phyloP scores from a whole-genome alignment of 2,888 invertebrate genomes.

The Dione vanillae region DNA sequence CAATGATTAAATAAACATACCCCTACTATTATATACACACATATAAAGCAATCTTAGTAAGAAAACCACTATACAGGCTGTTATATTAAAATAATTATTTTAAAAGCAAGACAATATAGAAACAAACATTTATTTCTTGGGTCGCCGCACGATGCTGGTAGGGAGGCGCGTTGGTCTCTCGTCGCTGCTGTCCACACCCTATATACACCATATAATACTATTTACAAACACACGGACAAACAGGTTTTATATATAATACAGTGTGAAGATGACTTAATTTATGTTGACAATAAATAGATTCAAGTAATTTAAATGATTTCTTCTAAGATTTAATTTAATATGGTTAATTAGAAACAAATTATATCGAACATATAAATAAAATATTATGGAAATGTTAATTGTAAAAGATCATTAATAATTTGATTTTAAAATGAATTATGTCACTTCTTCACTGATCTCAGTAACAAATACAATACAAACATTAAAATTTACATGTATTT shows the following conservation, averaged over 20 bases:
- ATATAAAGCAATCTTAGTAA: not conserved
- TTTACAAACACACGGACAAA: conserved; percentile 47
- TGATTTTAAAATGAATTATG: not conserved
- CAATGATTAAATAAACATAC: too few species aligned
- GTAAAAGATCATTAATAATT: not conserved
- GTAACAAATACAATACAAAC: conserved; percentile 2
- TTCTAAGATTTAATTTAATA: too few species aligned
- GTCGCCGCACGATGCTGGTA: conserved; percentile 75
- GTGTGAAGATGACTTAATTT: not conserved
- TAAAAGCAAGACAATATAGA: conserved; percentile 25
- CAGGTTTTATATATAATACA: not conserved
- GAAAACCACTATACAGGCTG: not conserved
- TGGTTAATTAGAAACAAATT: too few species aligned
- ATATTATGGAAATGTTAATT: not conserved
- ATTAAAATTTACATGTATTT: not conserved
- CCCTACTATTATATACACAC: not conserved
- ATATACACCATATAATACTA: conserved; percentile 52
- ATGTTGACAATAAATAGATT: not conserved
- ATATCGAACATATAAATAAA: too few species aligned
- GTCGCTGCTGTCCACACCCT: conserved; percentile 79
- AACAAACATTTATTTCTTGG: conserved; percentile 83
- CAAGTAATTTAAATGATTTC: too few species aligned
- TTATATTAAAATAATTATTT: not conserved
- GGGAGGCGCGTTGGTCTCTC: conserved; percentile 72
- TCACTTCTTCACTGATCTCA: not conserved